These are phyloP conservation scores for Sinosuthora webbiana DNA, from an alignment of 2,113 vertebrate species.

Conservation along the genomic window DNA sequence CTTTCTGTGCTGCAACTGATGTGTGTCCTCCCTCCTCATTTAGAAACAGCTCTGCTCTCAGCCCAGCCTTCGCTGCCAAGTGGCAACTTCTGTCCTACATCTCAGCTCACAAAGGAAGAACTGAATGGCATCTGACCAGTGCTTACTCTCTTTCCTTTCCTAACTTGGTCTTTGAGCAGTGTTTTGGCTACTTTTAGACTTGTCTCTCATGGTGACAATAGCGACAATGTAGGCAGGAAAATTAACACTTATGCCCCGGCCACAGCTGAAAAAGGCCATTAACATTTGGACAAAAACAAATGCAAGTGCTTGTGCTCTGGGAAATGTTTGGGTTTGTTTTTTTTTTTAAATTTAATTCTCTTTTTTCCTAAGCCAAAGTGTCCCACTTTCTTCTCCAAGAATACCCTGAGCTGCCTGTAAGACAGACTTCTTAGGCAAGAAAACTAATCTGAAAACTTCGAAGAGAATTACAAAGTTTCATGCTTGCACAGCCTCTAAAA, in stretches of 20 bases:
- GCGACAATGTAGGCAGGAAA: slow-evolving; percentile 35
- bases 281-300: slow-evolving; percentile 40
- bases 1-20: neutral
- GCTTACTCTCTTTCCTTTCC: slow-evolving; percentile 15
- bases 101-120: slow-evolving; percentile 12
- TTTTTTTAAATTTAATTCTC: neutral
- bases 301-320: slow-evolving; percentile 29
- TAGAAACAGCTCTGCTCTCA: slow-evolving; percentile 26
- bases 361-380: neutral
- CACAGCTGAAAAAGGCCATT: slow-evolving; percentile 59
- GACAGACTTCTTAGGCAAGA: neutral
- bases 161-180: slow-evolving; percentile 36
- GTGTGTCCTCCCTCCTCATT: neutral
- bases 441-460: slow-evolving; percentile 6
- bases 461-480: neutral
- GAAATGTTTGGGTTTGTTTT: neutral
- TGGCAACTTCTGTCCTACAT: slow-evolving; percentile 4
- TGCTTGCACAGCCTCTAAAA: neutral
- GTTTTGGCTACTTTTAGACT: slow-evolving; percentile 50
- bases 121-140: slow-evolving; percentile 40
- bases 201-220: slow-evolving; percentile 23
- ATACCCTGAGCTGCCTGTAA: neutral
- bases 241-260: slow-evolving; percentile 9
- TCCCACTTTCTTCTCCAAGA: slow-evolving; percentile 18
- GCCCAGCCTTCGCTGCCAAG: neutral